A percentile compares a stretch with the other conserved stretches of the same genome.
phyloP scores from a whole-genome alignment of 2,113 vertebrate genomes.

The Halcyon malimbica region DNA sequence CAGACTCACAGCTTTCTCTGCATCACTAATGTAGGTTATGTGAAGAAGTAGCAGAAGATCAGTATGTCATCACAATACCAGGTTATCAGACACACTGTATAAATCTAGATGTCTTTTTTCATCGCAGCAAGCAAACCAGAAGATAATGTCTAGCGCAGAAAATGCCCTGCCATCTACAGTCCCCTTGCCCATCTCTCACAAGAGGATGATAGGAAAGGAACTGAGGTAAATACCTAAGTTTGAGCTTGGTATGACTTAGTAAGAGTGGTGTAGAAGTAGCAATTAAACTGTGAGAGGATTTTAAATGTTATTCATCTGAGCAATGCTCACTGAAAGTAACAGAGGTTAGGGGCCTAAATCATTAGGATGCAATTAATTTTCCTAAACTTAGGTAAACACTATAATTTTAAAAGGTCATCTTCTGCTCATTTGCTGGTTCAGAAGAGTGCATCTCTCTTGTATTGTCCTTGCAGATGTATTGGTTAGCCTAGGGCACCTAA shows the following conservation, averaged over 20 bases:
- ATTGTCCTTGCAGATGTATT: background rate
- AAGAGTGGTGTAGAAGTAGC: background rate
- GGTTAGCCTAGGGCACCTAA: background rate
- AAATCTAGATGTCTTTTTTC: background rate
- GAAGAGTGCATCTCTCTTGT: background rate
- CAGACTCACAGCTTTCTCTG: background rate
- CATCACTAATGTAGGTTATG: background rate
- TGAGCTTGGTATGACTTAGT: background rate
- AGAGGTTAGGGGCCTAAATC: background rate
- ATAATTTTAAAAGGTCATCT: background rate
- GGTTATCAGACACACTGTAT: background rate
- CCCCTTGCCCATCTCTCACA: background rate
- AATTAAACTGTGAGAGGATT: background rate
- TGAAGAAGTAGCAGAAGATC: background rate
- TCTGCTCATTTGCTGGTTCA: background rate
- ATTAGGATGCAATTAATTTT: background rate
- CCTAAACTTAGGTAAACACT: background rate
- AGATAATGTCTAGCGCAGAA: background rate
- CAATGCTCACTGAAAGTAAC: background rate
- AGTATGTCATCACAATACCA: background rate
- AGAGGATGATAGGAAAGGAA: background rate
- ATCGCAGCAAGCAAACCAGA: background rate
- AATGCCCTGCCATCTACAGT: background rate
- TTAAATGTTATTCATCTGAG: background rate
- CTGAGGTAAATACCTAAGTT: background rate